Conservation (phyloP, 2,888 invertebrate genomes). For the Drosophila parthenogenetica region DNA sequence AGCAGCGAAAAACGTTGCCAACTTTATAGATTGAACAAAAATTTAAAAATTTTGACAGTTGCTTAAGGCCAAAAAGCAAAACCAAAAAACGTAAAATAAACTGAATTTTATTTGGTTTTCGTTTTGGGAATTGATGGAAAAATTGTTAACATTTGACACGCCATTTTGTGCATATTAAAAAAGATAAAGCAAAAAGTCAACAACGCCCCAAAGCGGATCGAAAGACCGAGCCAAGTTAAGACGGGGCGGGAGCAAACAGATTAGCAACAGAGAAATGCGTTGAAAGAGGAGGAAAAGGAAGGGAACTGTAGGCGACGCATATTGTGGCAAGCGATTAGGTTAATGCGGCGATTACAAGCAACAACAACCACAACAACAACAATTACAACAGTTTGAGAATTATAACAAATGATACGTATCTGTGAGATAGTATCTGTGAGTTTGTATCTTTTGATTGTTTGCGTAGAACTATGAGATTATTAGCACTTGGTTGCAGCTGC, state of each 20-base stretch:
- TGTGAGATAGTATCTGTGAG: slow-evolving; percentile 11
- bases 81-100: neutral
- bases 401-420: slow-evolving; percentile 59
- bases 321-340: slow-evolving; percentile 71
- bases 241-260: neutral
- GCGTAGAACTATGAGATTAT: slow-evolving; percentile 80
- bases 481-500: slow-evolving; percentile 83
- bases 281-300: slow-evolving; percentile 22
- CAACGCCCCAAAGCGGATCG: slow-evolving; percentile 50
- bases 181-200: slow-evolving; percentile 76
- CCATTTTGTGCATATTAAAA: slow-evolving; percentile 78
- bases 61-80: slow-evolving; percentile 25
- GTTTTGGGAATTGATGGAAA: slow-evolving; percentile 70
- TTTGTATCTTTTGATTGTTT: slow-evolving; percentile 70
- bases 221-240: slow-evolving; percentile 3
- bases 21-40: slow-evolving; percentile 11
- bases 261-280: slow-evolving; percentile 48
- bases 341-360: slow-evolving; percentile 71
- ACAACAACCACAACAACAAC: slow-evolving; percentile 2
- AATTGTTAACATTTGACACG: slow-evolving; percentile 73
- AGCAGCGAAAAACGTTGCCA: slow-evolving; percentile 5
- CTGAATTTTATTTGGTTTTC: slow-evolving; percentile 9
- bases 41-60: slow-evolving; percentile 38
- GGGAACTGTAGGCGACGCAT: slow-evolving; percentile 15
- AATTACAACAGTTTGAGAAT: slow-evolving; percentile 12